Evolutionary conservation across 2,113 vertebrate genomes (phyloP), one percentile per base, ranked within the genome.

Genomic region (Bufo bufo): DNA sequence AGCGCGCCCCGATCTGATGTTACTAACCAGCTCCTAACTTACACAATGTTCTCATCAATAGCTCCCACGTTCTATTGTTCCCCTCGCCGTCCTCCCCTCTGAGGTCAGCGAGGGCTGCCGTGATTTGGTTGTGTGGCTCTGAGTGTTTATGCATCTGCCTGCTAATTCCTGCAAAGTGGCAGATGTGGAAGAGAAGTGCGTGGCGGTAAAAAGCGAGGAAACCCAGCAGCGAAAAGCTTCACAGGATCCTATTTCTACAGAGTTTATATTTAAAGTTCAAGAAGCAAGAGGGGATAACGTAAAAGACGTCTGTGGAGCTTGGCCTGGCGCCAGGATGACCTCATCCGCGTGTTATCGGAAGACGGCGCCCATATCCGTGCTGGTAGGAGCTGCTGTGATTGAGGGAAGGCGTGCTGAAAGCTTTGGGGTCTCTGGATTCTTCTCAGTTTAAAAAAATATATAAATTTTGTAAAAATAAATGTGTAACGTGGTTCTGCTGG

Each of bases 301-400:
- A 23, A 11, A 49, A 13, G 81, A 52, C 47, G 82, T 88, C 90
- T 52, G 2, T 91, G 91, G 90, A 90, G 91, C 90, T 92, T 93
- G 93, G 92, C 92, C 88, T 77, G 8, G 87, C 82, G 88, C 89
- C 93, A 93, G 66, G 91, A 90, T 93, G 90, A 94, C 89, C 88
- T 94, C 84, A 93, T 91, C 91, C 90, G 91, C 92, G 92, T 92
- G 91, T 92, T 92, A 92, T 94, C 90, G 88, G 91, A 93, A 92
- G 92, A 90, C 90, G 91, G 91, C 91, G 91, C 89, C 89, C 89
- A 91, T 65, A 80, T 54, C 69, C 33, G 89, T n/a, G 63, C 80
- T 19, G 43, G 59, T 66, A 47, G 19, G 10, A 4, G 63, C 82
- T 69, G 82, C 82, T 71, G 63, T 66, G 43, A 83, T 69, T 59